These are phyloP conservation scores for Vandiemenella viatica DNA, from an alignment of 2,888 invertebrate genomes.

Conservation along the genomic window DNA sequence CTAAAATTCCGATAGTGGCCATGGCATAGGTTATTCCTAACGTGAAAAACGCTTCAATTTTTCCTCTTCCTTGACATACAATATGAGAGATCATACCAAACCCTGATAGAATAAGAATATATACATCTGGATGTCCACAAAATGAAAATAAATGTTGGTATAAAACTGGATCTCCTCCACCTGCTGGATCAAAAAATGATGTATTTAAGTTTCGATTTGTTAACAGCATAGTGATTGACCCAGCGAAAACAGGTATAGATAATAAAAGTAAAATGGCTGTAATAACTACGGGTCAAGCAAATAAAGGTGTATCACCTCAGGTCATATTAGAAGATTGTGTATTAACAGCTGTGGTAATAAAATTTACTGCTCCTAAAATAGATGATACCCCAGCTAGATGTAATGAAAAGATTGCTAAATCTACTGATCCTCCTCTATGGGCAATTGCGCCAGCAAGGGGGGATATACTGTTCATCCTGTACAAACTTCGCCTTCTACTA, in stretches of 20 bases:
- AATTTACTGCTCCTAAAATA: no score
- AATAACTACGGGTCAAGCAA: slow-evolving; percentile 56
- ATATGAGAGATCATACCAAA: slow-evolving; percentile 71
- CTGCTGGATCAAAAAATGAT: slow-evolving; percentile 64
- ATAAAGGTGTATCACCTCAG: background rate
- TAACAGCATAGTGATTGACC: slow-evolving; percentile 64
- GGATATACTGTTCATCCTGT: slow-evolving; percentile 70
- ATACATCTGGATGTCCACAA: slow-evolving; percentile 77
- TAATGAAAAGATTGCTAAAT: slow-evolving; percentile 59
- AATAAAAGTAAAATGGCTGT: slow-evolving; percentile 48
- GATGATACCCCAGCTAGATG: slow-evolving; percentile 59
- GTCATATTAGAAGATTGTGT: slow-evolving; percentile 35
- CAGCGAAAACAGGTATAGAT: slow-evolving; percentile 60
- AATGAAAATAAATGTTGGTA: slow-evolving; percentile 79
- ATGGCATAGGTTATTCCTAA: slow-evolving; percentile 75
- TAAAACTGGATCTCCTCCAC: slow-evolving; percentile 65
- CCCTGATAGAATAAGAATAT: slow-evolving; percentile 70
- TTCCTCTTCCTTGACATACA: slow-evolving; percentile 56
- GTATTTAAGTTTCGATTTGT: slow-evolving; percentile 60
- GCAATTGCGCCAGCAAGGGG: slow-evolving; percentile 47
- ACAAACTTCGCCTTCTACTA: slow-evolving; percentile 54
- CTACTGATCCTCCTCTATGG: slow-evolving; percentile 51
- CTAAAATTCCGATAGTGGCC: slow-evolving; percentile 62
- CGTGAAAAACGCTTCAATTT: slow-evolving; percentile 56
- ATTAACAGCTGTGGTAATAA: slow-evolving; percentile 61